Evolutionary conservation across 1,140 invertebrate genomes (phyloP).

Genomic region (Drosophila prosaltans): DNA sequence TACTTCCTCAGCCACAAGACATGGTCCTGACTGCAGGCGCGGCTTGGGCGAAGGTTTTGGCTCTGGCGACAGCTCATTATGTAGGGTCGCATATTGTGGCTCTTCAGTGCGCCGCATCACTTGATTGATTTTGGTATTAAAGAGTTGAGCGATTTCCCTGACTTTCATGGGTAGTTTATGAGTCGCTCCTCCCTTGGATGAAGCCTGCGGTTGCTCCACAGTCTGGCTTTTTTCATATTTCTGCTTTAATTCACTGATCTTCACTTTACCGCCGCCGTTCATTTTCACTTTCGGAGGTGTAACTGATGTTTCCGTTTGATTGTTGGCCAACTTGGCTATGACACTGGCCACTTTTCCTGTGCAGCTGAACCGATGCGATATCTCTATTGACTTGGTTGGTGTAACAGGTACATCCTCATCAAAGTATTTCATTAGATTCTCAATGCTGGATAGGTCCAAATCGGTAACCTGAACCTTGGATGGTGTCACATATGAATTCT

Average conservation of each 20-base stretch:
- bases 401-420: conserved; percentile 73
- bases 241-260: conserved; percentile 66
- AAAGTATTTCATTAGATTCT: conserved; percentile 78
- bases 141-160: conserved; percentile 73
- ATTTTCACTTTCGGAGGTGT: conserved; percentile 37
- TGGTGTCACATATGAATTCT: conserved; percentile 55
- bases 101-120: conserved; percentile 54
- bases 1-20: conserved; percentile 73
- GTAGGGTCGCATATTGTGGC: conserved; percentile 48
- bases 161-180: conserved; percentile 61
- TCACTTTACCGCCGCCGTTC: conserved; percentile 29
- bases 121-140: conserved; percentile 69
- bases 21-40: conserved; percentile 25
- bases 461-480: conserved; percentile 49
- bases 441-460: conserved; percentile 69
- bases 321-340: conserved; percentile 59
- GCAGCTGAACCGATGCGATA: conserved; percentile 14
- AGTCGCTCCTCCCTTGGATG: background rate
- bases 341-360: conserved; percentile 67
- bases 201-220: conserved; percentile 6
- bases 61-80: conserved; percentile 63
- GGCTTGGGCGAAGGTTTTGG: conserved; percentile 13
- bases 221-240: conserved; percentile 47
- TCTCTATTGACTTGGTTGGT: conserved; percentile 42
- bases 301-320: conserved; percentile 24